These are phyloP conservation scores for Manis pentadactyla DNA, from an alignment of 2,797 vertebrate species.

Conservation along the genomic window DNA sequence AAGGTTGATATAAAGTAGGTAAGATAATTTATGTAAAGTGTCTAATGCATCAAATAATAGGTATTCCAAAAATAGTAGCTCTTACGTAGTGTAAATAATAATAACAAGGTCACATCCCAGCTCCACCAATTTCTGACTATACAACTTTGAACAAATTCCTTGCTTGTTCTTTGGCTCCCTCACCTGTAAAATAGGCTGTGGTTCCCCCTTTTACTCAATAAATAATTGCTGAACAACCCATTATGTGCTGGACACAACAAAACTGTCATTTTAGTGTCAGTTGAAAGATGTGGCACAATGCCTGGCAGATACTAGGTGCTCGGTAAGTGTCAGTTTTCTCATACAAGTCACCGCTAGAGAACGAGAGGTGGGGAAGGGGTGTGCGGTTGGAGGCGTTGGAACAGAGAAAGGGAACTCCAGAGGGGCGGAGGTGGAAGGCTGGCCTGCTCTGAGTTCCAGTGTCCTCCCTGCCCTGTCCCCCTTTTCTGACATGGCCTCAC, in stretches of 20 bases:
- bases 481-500: neutral
- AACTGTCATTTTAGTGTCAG: conserved; percentile 12
- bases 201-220: conserved; percentile 49
- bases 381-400: neutral
- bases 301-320: neutral
- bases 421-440: neutral
- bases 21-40: neutral
- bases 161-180: neutral
- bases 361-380: neutral
- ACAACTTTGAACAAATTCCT: neutral
- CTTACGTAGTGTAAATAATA: neutral
- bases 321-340: neutral
- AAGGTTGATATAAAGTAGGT: neutral
- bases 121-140: neutral
- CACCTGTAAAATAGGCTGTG: conserved; percentile 19
- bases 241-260: neutral
- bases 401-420: neutral
- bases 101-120: neutral
- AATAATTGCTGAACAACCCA: conserved; percentile 40
- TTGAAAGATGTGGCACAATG: neutral
- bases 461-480: too few relatives aligned
- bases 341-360: neutral
- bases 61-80: neutral
- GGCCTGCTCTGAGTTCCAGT: neutral
- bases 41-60: neutral